Base-by-base conservation (phyloP, 2,888 invertebrate species). In the Prenolepis imparis region DNA sequence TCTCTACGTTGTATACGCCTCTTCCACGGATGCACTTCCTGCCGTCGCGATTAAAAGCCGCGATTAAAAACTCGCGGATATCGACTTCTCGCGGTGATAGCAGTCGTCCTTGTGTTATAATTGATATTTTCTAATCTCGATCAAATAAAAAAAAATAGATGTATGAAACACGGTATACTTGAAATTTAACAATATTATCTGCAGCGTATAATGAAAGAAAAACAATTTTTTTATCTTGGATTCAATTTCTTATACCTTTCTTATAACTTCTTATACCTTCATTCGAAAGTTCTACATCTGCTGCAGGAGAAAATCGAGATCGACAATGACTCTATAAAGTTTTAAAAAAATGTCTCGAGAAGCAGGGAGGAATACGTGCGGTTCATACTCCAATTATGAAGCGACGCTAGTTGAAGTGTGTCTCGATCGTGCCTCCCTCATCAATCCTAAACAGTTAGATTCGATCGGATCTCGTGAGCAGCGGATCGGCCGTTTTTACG, bases 361-460 rank as follows among this genome's bases (percentile, higher is more conserved):
- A 41, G 41, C n/a, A 41, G 6, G 8, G 68, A 68, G 21, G 6
- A 52, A 66, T 66, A 67, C 21, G 12, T 59, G 59, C 24, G 12
- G 32, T 28, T 24, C 32, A 59, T 55, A 77, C 24, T 80, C 59
- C 59, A 80, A 59, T 80, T 80, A 80, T 72, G 12, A 80, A 78
- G 36, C 57, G 41, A 32, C 55, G 72, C 36, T 70, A 72, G 59
- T 78, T 44, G 72, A 59, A 80, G 59, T 36, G 24, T 36, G 72
- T 44, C 41, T 48, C 80, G 66, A 66, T 75, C 83, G 61, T 75
- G 61, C 66, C 57, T 21, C 18, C 21, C 21, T 64, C 24, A 55
- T 3, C 61, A 55, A 66, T 77, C n/a, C 52, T 57, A 78, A 85
- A 82, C 86, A 82, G 86, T 86, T 87, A 82, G 82, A 75, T 77